Conservation (phyloP, 2,888 invertebrate genomes). For the Melinaea marsaeus region DNA sequence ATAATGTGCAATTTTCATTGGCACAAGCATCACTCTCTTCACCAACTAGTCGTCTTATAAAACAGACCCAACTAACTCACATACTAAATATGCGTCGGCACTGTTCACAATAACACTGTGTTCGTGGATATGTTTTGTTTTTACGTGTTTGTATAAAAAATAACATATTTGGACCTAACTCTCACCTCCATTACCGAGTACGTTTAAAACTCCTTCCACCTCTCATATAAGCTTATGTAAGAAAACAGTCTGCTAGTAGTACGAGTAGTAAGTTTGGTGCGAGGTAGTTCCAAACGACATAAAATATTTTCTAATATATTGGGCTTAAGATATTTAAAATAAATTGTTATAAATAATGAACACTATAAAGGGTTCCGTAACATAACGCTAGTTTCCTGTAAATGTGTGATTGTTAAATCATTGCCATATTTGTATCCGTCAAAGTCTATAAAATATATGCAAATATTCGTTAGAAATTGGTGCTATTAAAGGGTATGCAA, state of each 20-base stretch:
- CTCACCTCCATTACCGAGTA: constrained; percentile 18
- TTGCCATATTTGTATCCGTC: constrained; percentile 4
- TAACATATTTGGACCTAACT: constrained; percentile 30
- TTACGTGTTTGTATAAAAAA: constrained; percentile 20
- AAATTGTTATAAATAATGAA: constrained; percentile 8
- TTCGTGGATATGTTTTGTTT: constrained; percentile 28
- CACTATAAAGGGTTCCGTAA: constrained; percentile 11
- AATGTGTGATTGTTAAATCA: constrained; percentile 15
- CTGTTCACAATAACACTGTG: constrained; percentile 42
- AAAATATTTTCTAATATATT: constrained; percentile 9
- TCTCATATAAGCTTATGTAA: not conserved
- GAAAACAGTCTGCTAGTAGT: not conserved
- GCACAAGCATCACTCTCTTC: constrained; percentile 39
- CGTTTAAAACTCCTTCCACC: not conserved
- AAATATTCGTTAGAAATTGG: not conserved
- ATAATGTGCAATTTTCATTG: constrained; percentile 54
- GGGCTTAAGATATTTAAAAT: constrained; percentile 26
- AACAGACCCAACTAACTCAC: constrained; percentile 49
- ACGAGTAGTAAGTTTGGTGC: constrained; percentile 14
- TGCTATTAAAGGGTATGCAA: no score
- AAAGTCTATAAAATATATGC: not conserved
- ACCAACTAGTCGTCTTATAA: constrained; percentile 55
- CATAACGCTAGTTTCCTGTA: constrained; percentile 20
- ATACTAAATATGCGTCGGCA: constrained; percentile 39
- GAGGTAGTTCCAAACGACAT: constrained; percentile 28